Conservation (phyloP, 2,888 invertebrate species). For the Epirrhoe alternata region DNA sequence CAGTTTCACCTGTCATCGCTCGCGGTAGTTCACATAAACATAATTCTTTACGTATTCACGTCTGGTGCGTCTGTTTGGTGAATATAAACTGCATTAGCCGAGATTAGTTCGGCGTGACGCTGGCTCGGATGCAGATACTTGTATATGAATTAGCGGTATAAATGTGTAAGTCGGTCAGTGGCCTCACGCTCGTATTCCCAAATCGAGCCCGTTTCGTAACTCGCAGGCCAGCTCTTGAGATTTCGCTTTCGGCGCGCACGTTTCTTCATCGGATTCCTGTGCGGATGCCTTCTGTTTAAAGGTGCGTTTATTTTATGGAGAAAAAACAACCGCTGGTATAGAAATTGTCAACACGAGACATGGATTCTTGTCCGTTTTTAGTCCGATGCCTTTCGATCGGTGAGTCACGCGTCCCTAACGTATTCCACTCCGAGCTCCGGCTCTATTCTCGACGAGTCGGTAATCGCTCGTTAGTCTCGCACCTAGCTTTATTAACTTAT, state of each 20-base stretch:
- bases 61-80: conserved; percentile 63
- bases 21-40: conserved; percentile 73
- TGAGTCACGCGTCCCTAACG: conserved; percentile 73
- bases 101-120: conserved; percentile 56
- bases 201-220: conserved; percentile 79
- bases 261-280: conserved; percentile 58
- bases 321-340: conserved; percentile 58
- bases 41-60: conserved; percentile 76
- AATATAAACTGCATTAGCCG: conserved; percentile 72
- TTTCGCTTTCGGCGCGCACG: conserved; percentile 72
- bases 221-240: conserved; percentile 62
- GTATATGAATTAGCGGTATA: conserved; percentile 80
- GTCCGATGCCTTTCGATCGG: conserved; percentile 50
- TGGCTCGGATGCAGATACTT: conserved; percentile 72
- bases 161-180: conserved; percentile 83
- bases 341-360: conserved; percentile 64
- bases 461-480: conserved; percentile 80
- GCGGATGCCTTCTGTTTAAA: conserved; percentile 61
- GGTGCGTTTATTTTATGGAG: conserved; percentile 55
- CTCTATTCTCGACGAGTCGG: conserved; percentile 67
- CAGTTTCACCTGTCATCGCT: conserved; percentile 76
- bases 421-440: conserved; percentile 68
- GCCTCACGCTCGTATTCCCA: conserved; percentile 75
- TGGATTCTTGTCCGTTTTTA: conserved; percentile 61
- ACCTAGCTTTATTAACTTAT: conserved; percentile 83